Evolutionary conservation across 2,797 vertebrate species (phyloP).

Genomic region (Sylvia borin): DNA sequence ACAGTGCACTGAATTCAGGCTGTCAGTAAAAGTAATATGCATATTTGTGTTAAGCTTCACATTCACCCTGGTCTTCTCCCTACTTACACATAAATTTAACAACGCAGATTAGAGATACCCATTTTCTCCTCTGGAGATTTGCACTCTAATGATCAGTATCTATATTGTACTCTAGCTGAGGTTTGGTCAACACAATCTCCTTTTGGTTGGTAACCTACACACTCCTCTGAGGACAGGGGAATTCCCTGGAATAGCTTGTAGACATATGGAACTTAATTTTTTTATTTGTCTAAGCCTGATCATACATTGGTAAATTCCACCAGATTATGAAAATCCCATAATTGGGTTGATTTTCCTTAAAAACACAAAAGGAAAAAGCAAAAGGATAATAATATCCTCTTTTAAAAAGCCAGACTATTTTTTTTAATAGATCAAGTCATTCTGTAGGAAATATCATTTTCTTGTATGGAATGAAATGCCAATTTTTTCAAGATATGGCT

Average conservation of each 20-base stretch:
- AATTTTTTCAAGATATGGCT: neutral
- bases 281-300: neutral
- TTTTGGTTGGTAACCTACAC: neutral
- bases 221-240: neutral
- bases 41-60: neutral
- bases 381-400: neutral
- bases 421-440: neutral
- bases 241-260: neutral
- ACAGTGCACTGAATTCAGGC: neutral
- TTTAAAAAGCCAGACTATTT: neutral
- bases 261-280: neutral
- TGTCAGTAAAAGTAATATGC: neutral
- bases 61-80: neutral
- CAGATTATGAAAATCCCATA: neutral
- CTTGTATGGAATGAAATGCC: neutral
- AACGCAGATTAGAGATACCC: neutral
- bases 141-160: neutral
- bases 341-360: neutral
- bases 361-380: neutral
- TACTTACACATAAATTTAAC: neutral
- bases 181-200: neutral
- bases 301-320: neutral
- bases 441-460: neutral
- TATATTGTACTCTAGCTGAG: neutral
- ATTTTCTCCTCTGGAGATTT: neutral